Evolutionary conservation across 2,113 vertebrate genomes (phyloP).

Genomic region (Cyphomyrus plagiostoma): DNA sequence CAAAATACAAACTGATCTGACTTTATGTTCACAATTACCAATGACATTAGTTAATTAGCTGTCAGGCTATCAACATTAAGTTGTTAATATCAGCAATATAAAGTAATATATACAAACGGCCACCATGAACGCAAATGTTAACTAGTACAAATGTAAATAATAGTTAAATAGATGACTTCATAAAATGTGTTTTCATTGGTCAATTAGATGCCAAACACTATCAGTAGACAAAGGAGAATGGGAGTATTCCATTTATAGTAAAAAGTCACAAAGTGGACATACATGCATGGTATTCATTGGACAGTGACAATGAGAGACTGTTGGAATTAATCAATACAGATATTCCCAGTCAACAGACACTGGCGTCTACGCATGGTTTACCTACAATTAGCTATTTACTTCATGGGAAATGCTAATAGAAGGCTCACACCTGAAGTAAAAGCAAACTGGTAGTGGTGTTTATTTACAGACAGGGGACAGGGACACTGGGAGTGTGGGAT

Average conservation of each 20-base stretch:
- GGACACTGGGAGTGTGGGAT: conserved; percentile 52
- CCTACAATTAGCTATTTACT: not conserved
- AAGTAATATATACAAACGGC: not conserved
- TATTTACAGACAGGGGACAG: not conserved
- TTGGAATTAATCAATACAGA: not conserved
- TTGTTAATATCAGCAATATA: not conserved
- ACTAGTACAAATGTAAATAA: not conserved
- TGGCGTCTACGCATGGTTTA: not conserved
- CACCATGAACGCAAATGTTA: not conserved
- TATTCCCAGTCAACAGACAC: not conserved
- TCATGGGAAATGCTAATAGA: not conserved
- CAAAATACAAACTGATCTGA: not conserved
- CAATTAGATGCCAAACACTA: not conserved
- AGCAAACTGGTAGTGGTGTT: not conserved
- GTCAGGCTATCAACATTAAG: not conserved
- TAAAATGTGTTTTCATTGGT: not conserved
- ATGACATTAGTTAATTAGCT: not conserved
- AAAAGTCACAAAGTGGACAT: not conserved
- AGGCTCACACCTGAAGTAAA: not conserved
- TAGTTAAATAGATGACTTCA: not conserved
- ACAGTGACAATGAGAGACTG: not conserved
- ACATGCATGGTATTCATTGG: not conserved
- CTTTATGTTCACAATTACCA: not conserved
- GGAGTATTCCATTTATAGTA: not conserved
- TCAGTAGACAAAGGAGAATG: not conserved